Conservation (phyloP, 2,113 vertebrate species). For the Tragulus kanchil region DNA sequence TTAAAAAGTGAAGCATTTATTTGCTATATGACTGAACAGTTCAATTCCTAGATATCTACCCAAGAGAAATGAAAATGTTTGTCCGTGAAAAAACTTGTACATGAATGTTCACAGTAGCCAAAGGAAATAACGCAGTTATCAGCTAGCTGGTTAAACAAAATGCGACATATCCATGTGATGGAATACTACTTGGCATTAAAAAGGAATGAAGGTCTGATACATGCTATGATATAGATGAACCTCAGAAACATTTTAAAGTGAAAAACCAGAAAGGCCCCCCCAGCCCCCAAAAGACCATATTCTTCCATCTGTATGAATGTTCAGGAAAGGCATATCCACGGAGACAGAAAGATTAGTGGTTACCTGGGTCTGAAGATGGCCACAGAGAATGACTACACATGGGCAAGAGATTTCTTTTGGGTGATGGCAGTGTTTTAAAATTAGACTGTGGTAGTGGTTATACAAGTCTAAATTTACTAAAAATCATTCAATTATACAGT, state of each 20-base stretch:
- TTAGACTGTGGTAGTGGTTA: constrained; percentile 1
- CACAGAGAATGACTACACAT: background rate
- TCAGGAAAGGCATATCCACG: constrained; percentile 9
- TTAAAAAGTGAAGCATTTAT: constrained; percentile 33
- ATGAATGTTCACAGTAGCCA: background rate
- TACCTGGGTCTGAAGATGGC: background rate
- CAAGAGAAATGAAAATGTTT: constrained; percentile 43
- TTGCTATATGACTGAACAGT: background rate
- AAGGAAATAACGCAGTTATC: background rate
- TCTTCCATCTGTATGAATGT: constrained; percentile 29
- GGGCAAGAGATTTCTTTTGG: background rate
- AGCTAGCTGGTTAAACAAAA: background rate
- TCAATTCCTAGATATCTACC: background rate
- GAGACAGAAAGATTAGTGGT: background rate
- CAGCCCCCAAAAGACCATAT: background rate
- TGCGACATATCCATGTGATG: background rate
- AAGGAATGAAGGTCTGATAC: background rate
- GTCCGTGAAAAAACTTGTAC: background rate
- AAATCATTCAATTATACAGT: background rate
- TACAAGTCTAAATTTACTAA: constrained; percentile 8
- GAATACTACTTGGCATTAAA: constrained; percentile 12
- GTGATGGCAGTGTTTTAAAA: constrained; percentile 47
- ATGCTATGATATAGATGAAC: background rate
- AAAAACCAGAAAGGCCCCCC: background rate
- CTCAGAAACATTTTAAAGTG: constrained; percentile 16